These are phyloP conservation scores for Acrocephalus arundinaceus DNA, from an alignment of 2,113 vertebrate species.

Conservation along the genomic window DNA sequence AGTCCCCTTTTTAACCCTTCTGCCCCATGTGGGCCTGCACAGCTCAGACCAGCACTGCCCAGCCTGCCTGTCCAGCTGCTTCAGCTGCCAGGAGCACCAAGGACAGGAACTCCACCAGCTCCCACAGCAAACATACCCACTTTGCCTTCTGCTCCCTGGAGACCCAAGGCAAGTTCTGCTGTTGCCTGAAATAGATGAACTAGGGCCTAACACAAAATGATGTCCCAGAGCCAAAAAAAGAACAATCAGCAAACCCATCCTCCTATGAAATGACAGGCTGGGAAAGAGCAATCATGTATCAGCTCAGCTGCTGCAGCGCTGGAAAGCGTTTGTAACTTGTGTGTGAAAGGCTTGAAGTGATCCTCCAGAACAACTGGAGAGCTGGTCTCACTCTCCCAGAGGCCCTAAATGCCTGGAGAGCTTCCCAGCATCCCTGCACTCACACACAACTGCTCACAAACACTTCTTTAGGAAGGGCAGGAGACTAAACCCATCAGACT, in stretches of 20 bases:
- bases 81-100: not conserved
- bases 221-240: not conserved
- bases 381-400: not conserved
- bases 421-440: not conserved
- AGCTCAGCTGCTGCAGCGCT: not conserved
- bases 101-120: not conserved
- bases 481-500: not conserved
- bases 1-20: not conserved
- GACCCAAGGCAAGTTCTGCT: not conserved
- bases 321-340: not conserved
- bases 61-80: not conserved
- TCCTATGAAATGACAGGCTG: not conserved
- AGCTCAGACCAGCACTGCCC: not conserved
- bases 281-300: not conserved
- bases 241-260: not conserved
- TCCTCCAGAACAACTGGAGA: not conserved
- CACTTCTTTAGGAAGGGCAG: not conserved
- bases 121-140: not conserved
- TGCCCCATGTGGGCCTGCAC: not conserved
- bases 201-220: not conserved
- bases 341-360: not conserved
- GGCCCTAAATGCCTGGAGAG: not conserved
- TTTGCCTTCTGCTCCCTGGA: not conserved
- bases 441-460: not conserved
- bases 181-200: not conserved